Conservation (phyloP, 2,113 vertebrate species). For the Strix aluco region DNA sequence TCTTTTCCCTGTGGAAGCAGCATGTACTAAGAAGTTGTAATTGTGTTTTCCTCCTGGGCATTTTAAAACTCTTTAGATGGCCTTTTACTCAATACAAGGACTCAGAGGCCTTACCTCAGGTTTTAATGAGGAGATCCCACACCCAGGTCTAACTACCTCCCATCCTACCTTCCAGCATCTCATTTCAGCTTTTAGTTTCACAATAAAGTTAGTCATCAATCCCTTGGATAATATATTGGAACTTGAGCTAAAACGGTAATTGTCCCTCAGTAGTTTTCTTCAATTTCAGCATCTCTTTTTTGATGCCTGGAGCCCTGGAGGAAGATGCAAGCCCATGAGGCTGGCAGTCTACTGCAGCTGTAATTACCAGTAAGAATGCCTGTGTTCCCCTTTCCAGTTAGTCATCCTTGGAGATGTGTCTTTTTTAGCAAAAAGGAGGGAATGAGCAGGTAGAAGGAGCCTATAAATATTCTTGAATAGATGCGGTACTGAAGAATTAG, state of each 20-base stretch:
- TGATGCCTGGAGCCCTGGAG: background rate
- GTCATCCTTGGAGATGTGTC: background rate
- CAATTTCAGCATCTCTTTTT: background rate
- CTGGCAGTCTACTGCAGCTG: background rate
- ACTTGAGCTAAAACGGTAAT: background rate
- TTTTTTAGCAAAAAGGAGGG: background rate
- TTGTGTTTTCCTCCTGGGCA: background rate
- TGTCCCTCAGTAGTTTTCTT: background rate
- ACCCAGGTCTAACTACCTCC: background rate
- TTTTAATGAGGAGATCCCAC: background rate
- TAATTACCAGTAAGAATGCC: background rate
- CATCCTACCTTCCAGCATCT: background rate
- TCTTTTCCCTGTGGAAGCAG: background rate
- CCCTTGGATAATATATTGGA: background rate
- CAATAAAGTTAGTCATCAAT: background rate
- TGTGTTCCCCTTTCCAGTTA: background rate
- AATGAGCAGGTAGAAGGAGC: background rate
- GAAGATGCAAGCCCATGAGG: background rate
- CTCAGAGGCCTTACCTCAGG: background rate
- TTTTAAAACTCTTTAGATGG: background rate
- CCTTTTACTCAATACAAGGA: background rate
- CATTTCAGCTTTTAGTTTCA: background rate
- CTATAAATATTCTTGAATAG: conserved; percentile 35
- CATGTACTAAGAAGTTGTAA: background rate
- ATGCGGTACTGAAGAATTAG: background rate